Percentiles rank a stretch among this genome's conserved stretches.
Conservation (phyloP, 2,888 invertebrate species). For the Pollenia angustigena region DNA sequence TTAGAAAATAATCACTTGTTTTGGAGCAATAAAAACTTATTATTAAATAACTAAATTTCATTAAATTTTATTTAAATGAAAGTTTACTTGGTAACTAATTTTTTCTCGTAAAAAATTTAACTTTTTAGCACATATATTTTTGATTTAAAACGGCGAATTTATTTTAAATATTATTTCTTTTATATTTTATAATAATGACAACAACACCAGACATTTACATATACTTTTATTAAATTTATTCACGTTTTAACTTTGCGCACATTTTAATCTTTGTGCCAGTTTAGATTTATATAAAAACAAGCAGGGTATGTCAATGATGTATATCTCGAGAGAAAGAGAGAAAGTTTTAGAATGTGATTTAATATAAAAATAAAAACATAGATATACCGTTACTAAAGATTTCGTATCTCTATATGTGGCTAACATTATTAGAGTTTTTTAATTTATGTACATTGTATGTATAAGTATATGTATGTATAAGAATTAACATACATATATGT, state of each 20-base stretch:
- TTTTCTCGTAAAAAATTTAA: constrained; percentile 13
- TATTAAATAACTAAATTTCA: constrained; percentile 59
- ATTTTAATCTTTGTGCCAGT: constrained; percentile 11
- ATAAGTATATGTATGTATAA: neutral
- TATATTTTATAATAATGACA: constrained; percentile 35
- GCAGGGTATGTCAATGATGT: neutral
- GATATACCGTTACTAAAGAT: constrained; percentile 46
- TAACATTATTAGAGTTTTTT: constrained; percentile 1
- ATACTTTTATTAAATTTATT: constrained; percentile 14
- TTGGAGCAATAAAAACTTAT: constrained; percentile 67
- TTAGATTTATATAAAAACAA: neutral
- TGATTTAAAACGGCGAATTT: constrained; percentile 5
- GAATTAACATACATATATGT: no score
- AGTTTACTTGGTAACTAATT: constrained; percentile 17
- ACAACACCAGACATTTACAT: constrained; percentile 55
- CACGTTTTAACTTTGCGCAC: constrained; percentile 23
- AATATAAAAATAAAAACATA: constrained; percentile 29
- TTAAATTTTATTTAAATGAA: constrained; percentile 74
- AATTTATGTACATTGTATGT: neutral
- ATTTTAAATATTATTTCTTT: constrained; percentile 27
- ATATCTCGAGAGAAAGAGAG: neutral
- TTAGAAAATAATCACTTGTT: constrained; percentile 74
- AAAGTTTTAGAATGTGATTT: constrained; percentile 7
- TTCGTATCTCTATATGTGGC: neutral
- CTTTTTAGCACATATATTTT: constrained; percentile 26